Conservation (phyloP, 2,113 vertebrate genomes). For the Benitochromis conjunctus region DNA sequence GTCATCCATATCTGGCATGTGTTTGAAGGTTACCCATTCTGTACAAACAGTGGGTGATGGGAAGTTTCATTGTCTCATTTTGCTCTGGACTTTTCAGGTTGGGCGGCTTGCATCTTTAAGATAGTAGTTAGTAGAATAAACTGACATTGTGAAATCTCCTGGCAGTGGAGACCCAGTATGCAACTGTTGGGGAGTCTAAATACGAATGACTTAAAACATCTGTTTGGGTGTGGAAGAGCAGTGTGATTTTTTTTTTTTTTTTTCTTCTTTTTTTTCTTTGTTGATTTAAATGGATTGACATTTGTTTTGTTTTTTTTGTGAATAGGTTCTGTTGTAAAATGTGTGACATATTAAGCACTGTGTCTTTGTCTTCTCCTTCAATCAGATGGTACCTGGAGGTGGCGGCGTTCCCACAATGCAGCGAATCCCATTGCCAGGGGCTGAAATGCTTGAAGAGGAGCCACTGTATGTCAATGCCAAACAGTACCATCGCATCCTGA, state of each 20-base stretch:
- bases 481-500: conserved; percentile 97
- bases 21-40: neutral
- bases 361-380: neutral
- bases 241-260: neutral
- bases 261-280: neutral
- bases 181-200: neutral
- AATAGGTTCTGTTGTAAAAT: neutral
- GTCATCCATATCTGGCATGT: neutral
- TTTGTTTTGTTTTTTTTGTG: neutral
- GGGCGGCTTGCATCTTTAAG: neutral
- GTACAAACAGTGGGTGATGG: neutral
- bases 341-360: neutral
- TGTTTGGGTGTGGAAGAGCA: neutral
- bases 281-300: neutral
- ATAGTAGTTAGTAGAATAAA: neutral
- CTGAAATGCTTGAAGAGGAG: conserved; percentile 98
- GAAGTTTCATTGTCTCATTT: neutral
- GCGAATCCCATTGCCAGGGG: conserved; percentile 92
- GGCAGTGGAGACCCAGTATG: neutral
- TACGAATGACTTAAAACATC: neutral
- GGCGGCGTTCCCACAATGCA: conserved; percentile 90
- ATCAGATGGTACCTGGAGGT: conserved; percentile 93
- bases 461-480: conserved; percentile 98
- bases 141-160: neutral
- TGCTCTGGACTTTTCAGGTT: neutral